Evolutionary conservation across 1,140 invertebrate genomes (phyloP), one percentile per base, ranked within the genome.

Genomic region (Bombus waltoni): DNA sequence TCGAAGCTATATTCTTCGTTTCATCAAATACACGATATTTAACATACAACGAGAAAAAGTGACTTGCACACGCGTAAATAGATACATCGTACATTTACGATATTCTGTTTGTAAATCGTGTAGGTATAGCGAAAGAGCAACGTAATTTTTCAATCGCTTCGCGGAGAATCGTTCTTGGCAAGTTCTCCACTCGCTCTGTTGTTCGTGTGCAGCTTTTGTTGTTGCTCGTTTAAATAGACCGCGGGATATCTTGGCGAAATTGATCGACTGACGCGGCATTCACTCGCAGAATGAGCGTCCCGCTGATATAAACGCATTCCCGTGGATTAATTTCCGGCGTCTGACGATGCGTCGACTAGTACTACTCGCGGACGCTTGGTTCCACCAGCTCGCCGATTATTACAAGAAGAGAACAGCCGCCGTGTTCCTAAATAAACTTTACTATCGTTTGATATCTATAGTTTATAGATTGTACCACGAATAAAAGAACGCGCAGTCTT

Each of bases 301-400:
- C 71, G 57, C 18, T 72, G 57, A 44, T 83, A 75, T 42, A 57
- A 83, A 70, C 42, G 82, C 82, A 65, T 77, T 70, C 74, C 73
- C 47, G 32, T 44, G 65, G 47, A 80, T 79, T 84, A 84, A 84
- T 84, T 84, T 84, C 83, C 83, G 83, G 82, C 47, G 82, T 71
- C 76, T 79, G 83, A 79, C 83, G 32, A 84, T 47, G 40, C 75
- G 53, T 72, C 44, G 66, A 79, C 66, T 28, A 53, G 44, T 35
- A 71, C 83, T 78, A 84, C 81, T 82, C 65, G 62, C 38, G 40
- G 59, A 40, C 47, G 68, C 47, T 53, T 22, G 47, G 47, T 59
- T 28, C 25, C 22, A 13, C 59, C 70, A 6, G 1, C 10, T 15
- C 5, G 25, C 28, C 28, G n/a, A 15, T 22, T 44, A 66, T 78